These are phyloP conservation scores for Pelobates fuscus DNA, from an alignment of 2,113 vertebrate genomes.

Conservation along the genomic window DNA sequence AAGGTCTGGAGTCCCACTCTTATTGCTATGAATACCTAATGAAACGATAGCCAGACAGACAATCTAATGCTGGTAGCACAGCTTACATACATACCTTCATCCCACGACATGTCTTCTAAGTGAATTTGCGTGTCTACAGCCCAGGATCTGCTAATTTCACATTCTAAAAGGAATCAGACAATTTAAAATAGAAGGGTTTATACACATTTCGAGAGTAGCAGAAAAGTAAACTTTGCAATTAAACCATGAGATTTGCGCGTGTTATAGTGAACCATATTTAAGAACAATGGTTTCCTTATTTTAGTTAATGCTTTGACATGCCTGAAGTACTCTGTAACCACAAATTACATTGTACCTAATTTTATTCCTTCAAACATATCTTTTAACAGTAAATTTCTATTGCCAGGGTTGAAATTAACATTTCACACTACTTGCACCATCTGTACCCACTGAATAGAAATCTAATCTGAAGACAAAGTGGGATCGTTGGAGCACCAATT, in stretches of 20 bases:
- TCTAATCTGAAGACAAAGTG: conserved; percentile 25
- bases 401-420: conserved; percentile 10
- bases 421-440: conserved; percentile 18
- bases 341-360: conserved; percentile 22
- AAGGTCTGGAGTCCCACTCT: too few species aligned
- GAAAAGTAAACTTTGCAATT: too few species aligned
- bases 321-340: not conserved
- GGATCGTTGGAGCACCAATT: conserved; percentile 11
- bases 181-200: too few species aligned
- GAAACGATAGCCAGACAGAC: too few species aligned
- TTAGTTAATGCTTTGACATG: not conserved
- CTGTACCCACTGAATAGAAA: conserved; percentile 16
- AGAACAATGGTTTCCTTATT: not conserved
- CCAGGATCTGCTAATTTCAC: conserved; percentile 64
- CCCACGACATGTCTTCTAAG: conserved; percentile 76
- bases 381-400: conserved; percentile 14
- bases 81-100: conserved; percentile 69
- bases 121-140: conserved; percentile 68
- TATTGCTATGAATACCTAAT: too few species aligned
- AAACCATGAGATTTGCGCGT: too few species aligned
- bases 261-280: too few species aligned
- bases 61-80: too few species aligned
- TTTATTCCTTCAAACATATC: conserved; percentile 12
- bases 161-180: conserved; percentile 63
- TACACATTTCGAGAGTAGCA: too few species aligned